Evolutionary conservation across 2,113 vertebrate species (phyloP).

Genomic region (Cottus gobio): DNA sequence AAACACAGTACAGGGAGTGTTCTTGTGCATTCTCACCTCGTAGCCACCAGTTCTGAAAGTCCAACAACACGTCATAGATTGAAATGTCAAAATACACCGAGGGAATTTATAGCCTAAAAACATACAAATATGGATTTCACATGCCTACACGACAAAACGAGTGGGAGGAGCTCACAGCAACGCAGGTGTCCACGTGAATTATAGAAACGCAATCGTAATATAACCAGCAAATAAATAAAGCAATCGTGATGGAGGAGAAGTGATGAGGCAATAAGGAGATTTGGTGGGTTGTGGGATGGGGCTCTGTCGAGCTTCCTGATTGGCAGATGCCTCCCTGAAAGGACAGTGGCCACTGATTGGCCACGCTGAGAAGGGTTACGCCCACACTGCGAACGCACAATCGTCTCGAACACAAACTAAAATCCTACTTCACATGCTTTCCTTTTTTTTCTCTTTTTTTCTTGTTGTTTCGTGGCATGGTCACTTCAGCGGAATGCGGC

Average conservation of each 20-base stretch:
- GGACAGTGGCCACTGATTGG: constrained; percentile 58
- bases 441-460: not conserved
- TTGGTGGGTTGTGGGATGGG: constrained; percentile 57
- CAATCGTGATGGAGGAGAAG: constrained; percentile 33
- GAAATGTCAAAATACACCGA: constrained; percentile 67
- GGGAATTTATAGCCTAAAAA: constrained; percentile 56
- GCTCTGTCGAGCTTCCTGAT: constrained; percentile 75
- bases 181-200: constrained; percentile 41
- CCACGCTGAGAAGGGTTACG: constrained; percentile 33
- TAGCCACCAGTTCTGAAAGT: constrained; percentile 53
- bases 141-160: constrained; percentile 69
- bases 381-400: constrained; percentile 45
- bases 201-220: constrained; percentile 44
- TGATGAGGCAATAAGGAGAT: constrained; percentile 44
- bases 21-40: constrained; percentile 66
- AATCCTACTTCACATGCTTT: constrained; percentile 13
- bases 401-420: constrained; percentile 43
- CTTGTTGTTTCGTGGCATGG: not conserved
- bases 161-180: constrained; percentile 49
- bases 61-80: constrained; percentile 58
- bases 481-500: not conserved
- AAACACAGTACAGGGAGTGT: constrained; percentile 78
- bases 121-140: constrained; percentile 65
- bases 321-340: constrained; percentile 80
- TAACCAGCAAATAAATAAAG: constrained; percentile 62